These are phyloP conservation scores for Tamandua tetradactyla DNA, from an alignment of 2,797 vertebrate species.

Conservation along the genomic window DNA sequence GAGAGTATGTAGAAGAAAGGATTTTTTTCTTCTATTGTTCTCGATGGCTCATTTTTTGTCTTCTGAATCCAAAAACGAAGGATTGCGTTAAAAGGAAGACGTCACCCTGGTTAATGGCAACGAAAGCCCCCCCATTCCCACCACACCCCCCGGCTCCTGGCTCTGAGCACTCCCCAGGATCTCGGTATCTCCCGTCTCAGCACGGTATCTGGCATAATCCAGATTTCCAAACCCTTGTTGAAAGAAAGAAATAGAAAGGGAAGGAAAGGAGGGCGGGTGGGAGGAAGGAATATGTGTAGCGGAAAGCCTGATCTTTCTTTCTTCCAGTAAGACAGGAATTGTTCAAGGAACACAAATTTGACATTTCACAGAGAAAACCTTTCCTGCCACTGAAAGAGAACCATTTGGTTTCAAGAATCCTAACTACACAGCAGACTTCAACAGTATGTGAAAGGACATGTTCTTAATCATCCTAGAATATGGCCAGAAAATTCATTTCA, in stretches of 20 bases:
- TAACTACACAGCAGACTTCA: background rate
- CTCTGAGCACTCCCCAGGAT: background rate
- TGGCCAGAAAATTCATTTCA: background rate
- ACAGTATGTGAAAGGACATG: background rate
- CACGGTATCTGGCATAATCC: background rate
- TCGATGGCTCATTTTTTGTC: constrained; percentile 42
- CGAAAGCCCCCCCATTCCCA: background rate
- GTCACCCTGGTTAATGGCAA: background rate
- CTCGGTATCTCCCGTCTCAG: background rate
- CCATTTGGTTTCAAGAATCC: background rate
- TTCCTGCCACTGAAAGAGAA: background rate
- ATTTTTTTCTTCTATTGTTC: constrained; percentile 28
- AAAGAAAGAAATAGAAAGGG: background rate
- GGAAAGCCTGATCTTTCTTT: background rate
- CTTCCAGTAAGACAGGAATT: background rate
- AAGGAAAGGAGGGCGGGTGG: too few relatives aligned
- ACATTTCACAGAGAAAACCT: background rate
- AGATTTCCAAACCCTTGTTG: background rate
- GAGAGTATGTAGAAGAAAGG: constrained; percentile 8
- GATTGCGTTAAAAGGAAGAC: background rate
- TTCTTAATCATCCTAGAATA: background rate
- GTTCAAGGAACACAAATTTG: background rate
- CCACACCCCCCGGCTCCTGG: background rate
- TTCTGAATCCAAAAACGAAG: constrained; percentile 30
- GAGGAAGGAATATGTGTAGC: background rate